Evolutionary conservation across 2,113 vertebrate genomes (phyloP).

Genomic region (Nestor notabilis): DNA sequence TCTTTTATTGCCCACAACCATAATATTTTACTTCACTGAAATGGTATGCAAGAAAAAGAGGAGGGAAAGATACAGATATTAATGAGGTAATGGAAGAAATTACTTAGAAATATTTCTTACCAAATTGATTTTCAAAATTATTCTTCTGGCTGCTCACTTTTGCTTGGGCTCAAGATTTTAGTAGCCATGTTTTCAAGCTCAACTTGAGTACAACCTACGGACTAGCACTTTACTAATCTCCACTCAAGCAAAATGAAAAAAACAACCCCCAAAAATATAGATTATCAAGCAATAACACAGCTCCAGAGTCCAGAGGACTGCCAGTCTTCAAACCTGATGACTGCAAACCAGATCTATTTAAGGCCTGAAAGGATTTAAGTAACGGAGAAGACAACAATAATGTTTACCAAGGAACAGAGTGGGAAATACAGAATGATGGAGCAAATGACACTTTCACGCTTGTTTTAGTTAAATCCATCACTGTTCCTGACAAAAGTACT

Average conservation of each 20-base stretch:
- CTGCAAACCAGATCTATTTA: neutral
- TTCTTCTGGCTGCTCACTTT: neutral
- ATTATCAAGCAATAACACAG: neutral
- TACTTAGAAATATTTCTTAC: neutral
- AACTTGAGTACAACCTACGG: rapidly evolving
- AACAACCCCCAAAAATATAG: rapidly evolving
- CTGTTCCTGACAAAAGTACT: neutral
- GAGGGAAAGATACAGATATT: neutral
- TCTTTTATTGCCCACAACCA: neutral
- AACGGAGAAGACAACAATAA: neutral
- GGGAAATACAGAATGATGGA: neutral
- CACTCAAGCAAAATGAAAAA: neutral
- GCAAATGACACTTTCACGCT: neutral
- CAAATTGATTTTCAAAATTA: neutral
- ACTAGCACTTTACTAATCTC: neutral
- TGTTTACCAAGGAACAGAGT: neutral
- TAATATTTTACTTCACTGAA: conserved; percentile 1
- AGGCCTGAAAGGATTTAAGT: neutral
- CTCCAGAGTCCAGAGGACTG: neutral
- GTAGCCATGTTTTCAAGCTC: neutral
- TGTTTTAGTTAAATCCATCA: neutral
- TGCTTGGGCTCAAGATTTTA: neutral
- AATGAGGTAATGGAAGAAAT: neutral
- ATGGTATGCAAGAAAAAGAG: neutral
- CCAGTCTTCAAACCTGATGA: neutral